Conservation (phyloP, 2,797 vertebrate species). For the Gambusia yucatana region DNA sequence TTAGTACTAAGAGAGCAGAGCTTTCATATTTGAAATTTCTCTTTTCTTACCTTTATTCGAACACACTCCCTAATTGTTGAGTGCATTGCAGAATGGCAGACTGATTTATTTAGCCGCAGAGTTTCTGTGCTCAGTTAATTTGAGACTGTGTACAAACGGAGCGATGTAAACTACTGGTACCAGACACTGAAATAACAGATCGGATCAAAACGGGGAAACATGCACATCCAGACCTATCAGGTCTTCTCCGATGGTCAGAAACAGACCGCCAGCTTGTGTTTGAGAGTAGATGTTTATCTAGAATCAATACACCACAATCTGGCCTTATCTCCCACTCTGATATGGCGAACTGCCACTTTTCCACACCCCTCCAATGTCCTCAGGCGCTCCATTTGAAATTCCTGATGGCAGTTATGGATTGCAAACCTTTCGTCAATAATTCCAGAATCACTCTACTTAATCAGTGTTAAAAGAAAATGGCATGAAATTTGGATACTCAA, state of each 20-base stretch:
- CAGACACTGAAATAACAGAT: constrained; percentile 60
- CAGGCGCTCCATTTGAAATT: constrained; percentile 53
- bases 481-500: constrained; percentile 34
- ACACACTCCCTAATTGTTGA: constrained; percentile 6
- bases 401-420: constrained; percentile 72
- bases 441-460: constrained; percentile 44
- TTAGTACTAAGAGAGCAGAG: background rate
- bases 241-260: constrained; percentile 47
- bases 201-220: constrained; percentile 43
- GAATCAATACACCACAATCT: constrained; percentile 79
- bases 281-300: constrained; percentile 76
- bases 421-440: constrained; percentile 53
- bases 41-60: constrained; percentile 12
- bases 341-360: constrained; percentile 71
- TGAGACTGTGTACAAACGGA: constrained; percentile 19
- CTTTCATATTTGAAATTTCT: background rate
- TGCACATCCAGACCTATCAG: constrained; percentile 52
- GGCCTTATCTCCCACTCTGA: constrained; percentile 72
- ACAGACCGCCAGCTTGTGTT: constrained; percentile 60
- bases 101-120: constrained; percentile 18
- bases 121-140: constrained; percentile 35
- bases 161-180: constrained; percentile 21
- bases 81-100: constrained; percentile 2
- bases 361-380: constrained; percentile 63
- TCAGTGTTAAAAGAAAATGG: constrained; percentile 24